Base-by-base conservation (phyloP, 2,113 vertebrate species). In the Rafetus swinhoei region DNA sequence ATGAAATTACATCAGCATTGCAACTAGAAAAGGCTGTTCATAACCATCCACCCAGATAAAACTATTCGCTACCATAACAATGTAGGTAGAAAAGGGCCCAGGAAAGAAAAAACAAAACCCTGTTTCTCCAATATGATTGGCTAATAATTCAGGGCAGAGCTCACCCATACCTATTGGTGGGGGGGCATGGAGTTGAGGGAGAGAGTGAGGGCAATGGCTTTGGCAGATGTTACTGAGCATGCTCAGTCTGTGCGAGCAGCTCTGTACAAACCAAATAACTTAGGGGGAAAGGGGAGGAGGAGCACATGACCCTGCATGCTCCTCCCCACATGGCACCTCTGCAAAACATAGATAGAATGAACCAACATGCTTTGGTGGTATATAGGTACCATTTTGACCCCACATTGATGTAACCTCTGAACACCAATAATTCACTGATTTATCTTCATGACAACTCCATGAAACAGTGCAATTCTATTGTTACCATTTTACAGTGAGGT, bases 351-450 rank as follows among this genome's bases (percentile, higher is more conserved):
- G 65, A n/a, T 69, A 18, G 32, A 69, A 69, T 19, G 32, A 69
- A 35, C 18, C 16, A 69, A 69, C 32, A 35, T 2, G 0, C 32
- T 35, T 69, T 69, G 32, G 35, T 35, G 32, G 65, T 69, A 69
- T 19, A 16, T 69, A 19, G n/a, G 9, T 69, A 69, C 65, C 65
- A 35, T 69, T 35, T 35, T 35, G 32, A 69, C 32, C 65, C 8
- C 25, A 1, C 0, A 0, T n/a, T 50, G 5, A 1, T 1, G 0
- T 3, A 11, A 9, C 27, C 2, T 29, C 65, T 69, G 62, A 69
- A 19, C 65, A 35, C 4, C 65, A 18, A 22, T 0, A 10, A 84
- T 8, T 62, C 4, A 55, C 50, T 13, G 59, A 45, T 80, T 45
- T 45, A 4, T 11, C 35, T 27, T 52, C 65, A 69, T 8, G 32